Evolutionary conservation across 2,113 vertebrate genomes (phyloP).

Genomic region (Microcebus ravelobensis): DNA sequence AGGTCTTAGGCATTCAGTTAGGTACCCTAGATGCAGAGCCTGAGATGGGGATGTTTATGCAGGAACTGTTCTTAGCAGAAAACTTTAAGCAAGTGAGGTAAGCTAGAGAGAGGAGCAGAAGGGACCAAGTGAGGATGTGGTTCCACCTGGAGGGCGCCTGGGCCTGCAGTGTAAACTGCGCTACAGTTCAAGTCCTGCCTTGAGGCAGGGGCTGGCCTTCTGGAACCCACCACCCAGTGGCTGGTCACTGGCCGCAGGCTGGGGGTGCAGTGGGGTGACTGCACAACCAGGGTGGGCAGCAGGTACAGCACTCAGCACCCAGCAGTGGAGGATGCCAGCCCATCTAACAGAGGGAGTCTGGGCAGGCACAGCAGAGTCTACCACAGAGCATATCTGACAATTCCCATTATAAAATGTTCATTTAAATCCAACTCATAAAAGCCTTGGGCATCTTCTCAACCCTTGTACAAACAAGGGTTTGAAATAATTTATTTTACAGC

Average conservation of each 20-base stretch:
- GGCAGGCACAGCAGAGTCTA: no score
- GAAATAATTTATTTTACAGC: no score
- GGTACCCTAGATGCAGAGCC: not conserved
- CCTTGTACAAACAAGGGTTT: no score
- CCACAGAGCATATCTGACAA: no score
- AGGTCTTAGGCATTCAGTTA: not conserved
- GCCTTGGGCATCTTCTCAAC: no score
- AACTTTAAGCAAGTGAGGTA: not conserved
- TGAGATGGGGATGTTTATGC: fast-evolving
- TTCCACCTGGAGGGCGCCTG: fast-evolving
- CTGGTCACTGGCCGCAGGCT: not conserved
- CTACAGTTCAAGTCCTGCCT: fast-evolving
- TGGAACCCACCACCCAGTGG: fast-evolving
- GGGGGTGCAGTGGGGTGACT: fast-evolving
- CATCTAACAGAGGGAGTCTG: no score
- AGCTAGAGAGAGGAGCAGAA: not conserved
- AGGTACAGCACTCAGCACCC: not conserved
- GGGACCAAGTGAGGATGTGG: fast-evolving
- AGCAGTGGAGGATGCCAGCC: not conserved
- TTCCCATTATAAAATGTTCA: no score
- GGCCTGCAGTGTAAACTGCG: fast-evolving
- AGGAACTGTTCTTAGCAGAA: not conserved
- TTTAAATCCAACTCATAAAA: no score
- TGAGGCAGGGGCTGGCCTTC: not conserved
- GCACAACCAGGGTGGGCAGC: fast-evolving